Evolutionary conservation across 2,797 vertebrate species (phyloP), one percentile per base, ranked within the genome.

Genomic region (Arnoldichthys spilopterus): DNA sequence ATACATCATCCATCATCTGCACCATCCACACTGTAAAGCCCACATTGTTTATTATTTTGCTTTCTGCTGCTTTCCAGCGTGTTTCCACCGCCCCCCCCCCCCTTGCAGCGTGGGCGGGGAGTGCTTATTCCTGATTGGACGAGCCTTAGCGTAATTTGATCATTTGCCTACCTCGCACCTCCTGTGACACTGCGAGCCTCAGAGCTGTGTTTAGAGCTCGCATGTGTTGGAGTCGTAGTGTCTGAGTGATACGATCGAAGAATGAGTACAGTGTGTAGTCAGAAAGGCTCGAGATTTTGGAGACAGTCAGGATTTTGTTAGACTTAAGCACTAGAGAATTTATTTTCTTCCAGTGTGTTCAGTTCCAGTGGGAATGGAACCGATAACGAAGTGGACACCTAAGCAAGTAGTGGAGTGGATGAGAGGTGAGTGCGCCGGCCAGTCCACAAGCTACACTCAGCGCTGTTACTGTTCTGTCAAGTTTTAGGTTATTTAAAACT

Each of bases 371-470:
- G 40, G 1, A 72, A 95, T 95, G 94, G 93, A 95, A 77, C 93
- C 94, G 51, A 92, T 95, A 85, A 94, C 93, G 1, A 94, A 92
- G 90, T 95, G 94, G 94, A 91, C 91, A 20, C 93, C 91, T 1
- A 93, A 87, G 73, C 94, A 94, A 91, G 94, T 95, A 71, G 90
- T 94, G 30, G 94, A 95, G 53, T 95, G 94, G 94, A 94, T 94
- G 94, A 92, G 86, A 90, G 94, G 94, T 94, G 83, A 82, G 89
- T 80, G 47, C 37, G 78, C 26, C 13, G 18, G 16, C 24, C 49
- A 30, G 3, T 4, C 9, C 2, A 18, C 9, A 34, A 26, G 1
- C 47, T 24, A 16, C n/a, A 2, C 16, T 43, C 6, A 45, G 15
- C 7, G 1, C 12, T 49, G 37, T 32, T 30, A 43, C 5, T 49